Evolutionary conservation across 2,888 invertebrate species (phyloP), one percentile per base, ranked within the genome.

Genomic region (Polyommatus iphigenia): DNA sequence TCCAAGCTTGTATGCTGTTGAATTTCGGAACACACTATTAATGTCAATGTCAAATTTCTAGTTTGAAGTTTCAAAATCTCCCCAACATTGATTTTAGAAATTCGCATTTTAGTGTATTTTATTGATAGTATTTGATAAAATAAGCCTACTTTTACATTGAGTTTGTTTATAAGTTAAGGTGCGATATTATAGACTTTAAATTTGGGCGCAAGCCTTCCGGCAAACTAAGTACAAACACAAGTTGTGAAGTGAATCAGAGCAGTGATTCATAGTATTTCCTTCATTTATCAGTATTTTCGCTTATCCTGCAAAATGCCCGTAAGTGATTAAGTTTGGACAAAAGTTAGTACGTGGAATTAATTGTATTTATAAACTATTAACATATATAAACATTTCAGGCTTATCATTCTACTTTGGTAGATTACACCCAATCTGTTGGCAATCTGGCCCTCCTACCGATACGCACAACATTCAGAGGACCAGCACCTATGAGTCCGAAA

Each of bases 371-470:
- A n/a, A n/a, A n/a, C n/a, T n/a, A n/a, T n/a, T n/a, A n/a, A n/a
- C n/a, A n/a, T n/a, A n/a, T n/a, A 10, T 24, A 24, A 20, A n/a
- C 3, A 62, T 81, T 79, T 54, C 88, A 99, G 98, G 99, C 99
- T 2, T 99, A 99, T 94, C 99, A 99, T 91, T 99, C 99, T 0
- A 97, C 97, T 84, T 96, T 99, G 85, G 94, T 96, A 50, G 96
- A 97, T 79, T 95, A 96, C 83, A 95, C 95, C 77, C 95, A 96
- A 84, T 93, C 96, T 46, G 95, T 99, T 76, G 99, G 99, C 13
- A 99, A 99, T 88, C 96, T 99, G 94, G 99, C 99, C 0, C 90
- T 99, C 78, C 91, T 99, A 81, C 99, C 99, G 10, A 91, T 99
- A 77, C 96, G 97, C 82, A 99, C 99, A 0, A 96, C 97, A 85